Base-by-base conservation (phyloP, 53 echinoderm and acorn worm genomes). In the Apostichopus leukothele region DNA sequence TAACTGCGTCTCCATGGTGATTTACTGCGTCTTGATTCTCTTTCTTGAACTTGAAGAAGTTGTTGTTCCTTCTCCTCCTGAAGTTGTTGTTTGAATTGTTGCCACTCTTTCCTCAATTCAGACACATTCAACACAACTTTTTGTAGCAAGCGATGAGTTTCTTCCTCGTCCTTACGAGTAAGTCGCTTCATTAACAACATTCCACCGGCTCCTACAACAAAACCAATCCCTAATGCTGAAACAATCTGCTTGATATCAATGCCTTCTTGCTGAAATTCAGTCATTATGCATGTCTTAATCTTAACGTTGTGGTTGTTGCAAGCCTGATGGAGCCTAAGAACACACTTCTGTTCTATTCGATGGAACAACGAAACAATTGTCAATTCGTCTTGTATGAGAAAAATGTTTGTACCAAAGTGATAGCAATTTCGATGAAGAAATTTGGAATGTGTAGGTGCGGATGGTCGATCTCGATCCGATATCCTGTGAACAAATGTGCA, bases 1-100 rank as follows among this genome's bases (percentile, higher is more conserved):
- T 21, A 10, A 81, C 55, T 81, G 21, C 71, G 21, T 63, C 84
- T 84, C 84, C 84, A 84, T 3, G 84, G 84, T 67, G 85, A 85
- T 25, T 57, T 53, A 55, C 54, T 77, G 71, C 71, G 63, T 26
- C 85, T 85, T 50, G 27, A 5, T 13, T 25, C 27, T 67, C 20
- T 11, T 60, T 85, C 67, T 67, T 85, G 25, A 39, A 3, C 39
- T 39, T 39, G 39, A 3, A 39, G 39, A 4, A 20, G 60, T 83
- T 83, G 55, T 7, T 50, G 63, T 20, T 85, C 25, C 67, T 50
- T 60, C 51, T 39, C 67, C 16, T 18, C 39, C 4, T 67, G 60
- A 59, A 85, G 11, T 6, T 25, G 50, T 67, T 60, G 25, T 50
- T 67, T 85, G 11, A 85, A 27, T 51, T 85, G 63, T 39, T 51